phyloP scores from a whole-genome alignment of 2,797 vertebrate species.

The Spea hammondii region DNA sequence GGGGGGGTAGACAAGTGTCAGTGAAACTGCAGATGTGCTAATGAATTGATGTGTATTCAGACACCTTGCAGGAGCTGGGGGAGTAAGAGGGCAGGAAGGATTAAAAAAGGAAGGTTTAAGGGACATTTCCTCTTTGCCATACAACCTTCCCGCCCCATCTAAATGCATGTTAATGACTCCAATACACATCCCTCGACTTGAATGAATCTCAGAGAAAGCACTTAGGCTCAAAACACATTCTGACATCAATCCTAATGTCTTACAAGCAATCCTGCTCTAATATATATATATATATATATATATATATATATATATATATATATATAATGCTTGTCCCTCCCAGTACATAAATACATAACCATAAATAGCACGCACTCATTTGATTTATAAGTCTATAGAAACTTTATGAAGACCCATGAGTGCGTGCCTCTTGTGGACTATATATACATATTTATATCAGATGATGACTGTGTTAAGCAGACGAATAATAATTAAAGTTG shows the following conservation, averaged over 20 bases:
- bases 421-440: too few species aligned
- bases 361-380: background rate
- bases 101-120: constrained; percentile 37
- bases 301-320: background rate
- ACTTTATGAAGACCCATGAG: background rate
- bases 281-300: background rate
- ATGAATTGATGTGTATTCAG: constrained; percentile 51
- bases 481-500: too few species aligned
- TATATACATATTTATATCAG: too few species aligned
- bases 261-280: too few species aligned
- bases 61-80: constrained; percentile 44
- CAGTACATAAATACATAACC: background rate
- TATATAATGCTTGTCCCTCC: background rate
- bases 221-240: constrained; percentile 20
- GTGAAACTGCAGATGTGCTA: constrained; percentile 51
- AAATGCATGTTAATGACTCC: constrained; percentile 43
- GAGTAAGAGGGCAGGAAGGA: constrained; percentile 40
- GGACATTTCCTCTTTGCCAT: constrained; percentile 48
- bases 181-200: constrained; percentile 35
- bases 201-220: constrained; percentile 26
- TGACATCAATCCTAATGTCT: background rate
- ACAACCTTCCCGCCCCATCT: constrained; percentile 25
- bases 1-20: constrained; percentile 12
- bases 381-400: background rate
- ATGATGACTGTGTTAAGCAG: too few species aligned